phyloP scores from a whole-genome alignment of 35 echinoderm and acorn worm species.

The Holothuria glaberrima region DNA sequence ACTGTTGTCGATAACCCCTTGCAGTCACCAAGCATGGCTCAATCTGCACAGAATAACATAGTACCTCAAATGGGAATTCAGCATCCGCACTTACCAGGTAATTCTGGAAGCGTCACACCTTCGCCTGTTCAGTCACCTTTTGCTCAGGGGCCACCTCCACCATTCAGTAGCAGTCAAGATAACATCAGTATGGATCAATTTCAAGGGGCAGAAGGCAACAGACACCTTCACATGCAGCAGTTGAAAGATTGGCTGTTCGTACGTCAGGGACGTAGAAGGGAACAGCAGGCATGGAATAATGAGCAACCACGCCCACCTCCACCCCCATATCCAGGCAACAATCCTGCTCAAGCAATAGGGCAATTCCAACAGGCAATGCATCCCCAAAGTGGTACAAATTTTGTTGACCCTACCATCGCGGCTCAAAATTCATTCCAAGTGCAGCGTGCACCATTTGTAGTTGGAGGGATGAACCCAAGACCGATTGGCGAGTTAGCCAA shows the following conservation, averaged over 20 bases:
- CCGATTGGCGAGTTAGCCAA: constrained; percentile 5
- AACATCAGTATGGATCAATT: constrained; percentile 7
- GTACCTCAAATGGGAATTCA: constrained; percentile 58
- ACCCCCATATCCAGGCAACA: constrained; percentile 85
- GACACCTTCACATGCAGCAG: constrained; percentile 70
- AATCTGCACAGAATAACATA: constrained; percentile 6
- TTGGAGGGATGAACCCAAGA: constrained; percentile 28
- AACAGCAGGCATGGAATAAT: constrained; percentile 72
- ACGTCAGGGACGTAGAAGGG: constrained; percentile 59
- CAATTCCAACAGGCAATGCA: constrained; percentile 21
- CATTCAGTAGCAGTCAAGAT: constrained; percentile 34
- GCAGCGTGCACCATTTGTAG: neutral
- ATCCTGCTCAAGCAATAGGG: constrained; percentile 30
- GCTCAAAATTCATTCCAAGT: neutral
- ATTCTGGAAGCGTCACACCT: constrained; percentile 33
- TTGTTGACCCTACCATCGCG: constrained; percentile 16
- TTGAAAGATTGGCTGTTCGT: constrained; percentile 72
- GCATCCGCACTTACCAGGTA: constrained; percentile 24
- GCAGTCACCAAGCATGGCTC: constrained; percentile 63
- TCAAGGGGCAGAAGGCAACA: constrained; percentile 54
- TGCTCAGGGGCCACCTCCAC: constrained; percentile 5
- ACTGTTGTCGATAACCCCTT: constrained; percentile 53
- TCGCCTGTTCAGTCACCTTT: constrained; percentile 46
- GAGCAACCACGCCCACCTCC: constrained; percentile 80
- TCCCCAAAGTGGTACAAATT: neutral